These are phyloP conservation scores for Orthosia gracilis DNA, from an alignment of 2,888 invertebrate genomes.

Conservation along the genomic window DNA sequence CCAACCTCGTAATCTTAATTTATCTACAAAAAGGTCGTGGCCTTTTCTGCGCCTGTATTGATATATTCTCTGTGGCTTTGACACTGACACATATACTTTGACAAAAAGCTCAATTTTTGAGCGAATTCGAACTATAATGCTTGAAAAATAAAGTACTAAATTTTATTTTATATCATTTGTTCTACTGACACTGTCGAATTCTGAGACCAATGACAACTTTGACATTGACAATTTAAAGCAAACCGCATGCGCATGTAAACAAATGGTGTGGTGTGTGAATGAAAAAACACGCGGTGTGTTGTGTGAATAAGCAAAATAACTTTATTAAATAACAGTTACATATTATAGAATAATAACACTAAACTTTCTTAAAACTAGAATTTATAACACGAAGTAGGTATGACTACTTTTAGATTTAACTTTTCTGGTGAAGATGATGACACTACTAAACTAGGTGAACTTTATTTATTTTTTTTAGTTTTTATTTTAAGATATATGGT, in stretches of 20 bases:
- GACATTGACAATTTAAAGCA: background rate
- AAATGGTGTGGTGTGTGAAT: constrained; percentile 7
- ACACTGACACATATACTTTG: background rate
- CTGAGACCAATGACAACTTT: too few relatives aligned
- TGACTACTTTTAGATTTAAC: constrained; percentile 81
- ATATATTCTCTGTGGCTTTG: constrained; percentile 6
- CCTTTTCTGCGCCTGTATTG: background rate
- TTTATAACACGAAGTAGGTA: constrained; percentile 58
- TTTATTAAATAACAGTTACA: background rate
- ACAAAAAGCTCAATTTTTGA: too few relatives aligned
- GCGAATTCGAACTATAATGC: background rate
- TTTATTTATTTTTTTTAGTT: background rate
- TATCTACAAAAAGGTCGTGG: constrained; percentile 7
- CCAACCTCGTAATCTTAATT: background rate
- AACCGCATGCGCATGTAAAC: constrained; percentile 5
- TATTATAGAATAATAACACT: background rate
- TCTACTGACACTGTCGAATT: background rate
- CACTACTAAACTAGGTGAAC: constrained; percentile 59
- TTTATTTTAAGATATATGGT: background rate
- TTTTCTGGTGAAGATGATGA: constrained; percentile 73
- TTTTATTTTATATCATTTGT: background rate
- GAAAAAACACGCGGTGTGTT: constrained; percentile 11
- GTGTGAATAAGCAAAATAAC: background rate
- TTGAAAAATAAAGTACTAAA: background rate
- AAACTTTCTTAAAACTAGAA: background rate